Base-by-base conservation (phyloP, 2,888 invertebrate genomes). In the Sphaeridia pumilis region DNA sequence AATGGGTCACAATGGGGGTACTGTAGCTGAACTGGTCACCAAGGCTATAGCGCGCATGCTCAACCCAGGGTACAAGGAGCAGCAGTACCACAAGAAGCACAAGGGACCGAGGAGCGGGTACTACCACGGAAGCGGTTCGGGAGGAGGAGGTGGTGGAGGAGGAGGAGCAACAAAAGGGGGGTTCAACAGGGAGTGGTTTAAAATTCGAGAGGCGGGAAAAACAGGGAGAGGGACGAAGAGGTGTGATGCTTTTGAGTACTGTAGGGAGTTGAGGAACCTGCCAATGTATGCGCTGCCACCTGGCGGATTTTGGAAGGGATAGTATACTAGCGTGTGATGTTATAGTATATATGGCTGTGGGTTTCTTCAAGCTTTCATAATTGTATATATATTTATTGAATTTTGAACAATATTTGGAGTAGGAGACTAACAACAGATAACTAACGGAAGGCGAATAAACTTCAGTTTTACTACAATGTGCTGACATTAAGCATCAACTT, bases 201-300 rank as follows among this genome's bases (percentile, higher is more conserved):
- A 41, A 24, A 22, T 52, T 21, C 20, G 27, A 17, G 36, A 27
- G 20, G 52, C 52, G 2, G 50, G 42, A 4, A 50, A 50, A 34
- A 34, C 21, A 3, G 52, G 52, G 20, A 45, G 46, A 24, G 34
- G 10, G 14, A 34, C 21, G 21, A 20, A 34, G 17, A 31, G 34
- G 25, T 52, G 52, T 35, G 38, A 52, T 7, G 21, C 36, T 4
- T 52, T 28, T 22, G 36, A 46, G 24, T 22, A 52, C 20, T 52
- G 52, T 41, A 10, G 38, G 10, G 2, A 20, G 14, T 25, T 52
- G 7, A 27, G 41, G 22, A 52, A 38, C 22, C 36, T 52, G 1
- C 52, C 52, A 3, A 26, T 27, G 3, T 52, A 52, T 22, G 52
- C 28, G 2, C 5, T 52, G 2, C 52, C 52, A 1, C 52, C 52